Evolutionary conservation across 2,113 vertebrate species (phyloP).

Genomic region (Tychaedon coryphoeus): DNA sequence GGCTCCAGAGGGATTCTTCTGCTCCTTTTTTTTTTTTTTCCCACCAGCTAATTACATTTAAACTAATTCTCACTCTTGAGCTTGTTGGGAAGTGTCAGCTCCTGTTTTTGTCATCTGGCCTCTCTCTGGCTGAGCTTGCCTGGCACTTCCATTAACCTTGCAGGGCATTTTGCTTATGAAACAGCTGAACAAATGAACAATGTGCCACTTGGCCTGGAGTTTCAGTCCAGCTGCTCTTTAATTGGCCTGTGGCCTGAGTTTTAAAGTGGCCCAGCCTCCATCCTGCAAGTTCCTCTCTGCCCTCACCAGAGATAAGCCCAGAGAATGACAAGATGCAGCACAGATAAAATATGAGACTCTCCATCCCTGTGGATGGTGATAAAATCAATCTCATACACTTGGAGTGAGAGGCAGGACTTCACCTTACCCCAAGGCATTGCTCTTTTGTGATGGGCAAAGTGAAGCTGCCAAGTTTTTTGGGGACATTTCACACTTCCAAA

Average conservation of each 20-base stretch:
- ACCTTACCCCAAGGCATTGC: neutral
- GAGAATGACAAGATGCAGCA: neutral
- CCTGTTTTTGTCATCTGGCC: neutral
- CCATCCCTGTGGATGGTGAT: neutral
- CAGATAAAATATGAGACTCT: accelerated
- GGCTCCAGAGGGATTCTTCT: neutral
- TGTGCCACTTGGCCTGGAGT: neutral
- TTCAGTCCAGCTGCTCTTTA: neutral
- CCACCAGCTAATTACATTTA: neutral
- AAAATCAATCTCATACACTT: neutral
- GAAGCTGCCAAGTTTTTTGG: neutral
- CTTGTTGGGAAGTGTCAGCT: neutral
- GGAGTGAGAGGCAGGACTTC: neutral
- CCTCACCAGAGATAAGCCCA: neutral
- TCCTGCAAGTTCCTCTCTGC: neutral
- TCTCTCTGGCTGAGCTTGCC: neutral
- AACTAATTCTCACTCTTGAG: constrained; percentile 21
- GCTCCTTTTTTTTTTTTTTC: neutral
- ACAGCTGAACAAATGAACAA: neutral
- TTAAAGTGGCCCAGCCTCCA: neutral
- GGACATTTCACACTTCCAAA: neutral
- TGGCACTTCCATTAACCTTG: neutral
- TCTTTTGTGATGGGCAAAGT: neutral
- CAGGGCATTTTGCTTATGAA: neutral
- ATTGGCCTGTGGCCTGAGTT: neutral